Percentiles rank a stretch among this genome's conserved stretches.
Conservation (phyloP, 2,113 vertebrate genomes). For the Anarrhichthys ocellatus region DNA sequence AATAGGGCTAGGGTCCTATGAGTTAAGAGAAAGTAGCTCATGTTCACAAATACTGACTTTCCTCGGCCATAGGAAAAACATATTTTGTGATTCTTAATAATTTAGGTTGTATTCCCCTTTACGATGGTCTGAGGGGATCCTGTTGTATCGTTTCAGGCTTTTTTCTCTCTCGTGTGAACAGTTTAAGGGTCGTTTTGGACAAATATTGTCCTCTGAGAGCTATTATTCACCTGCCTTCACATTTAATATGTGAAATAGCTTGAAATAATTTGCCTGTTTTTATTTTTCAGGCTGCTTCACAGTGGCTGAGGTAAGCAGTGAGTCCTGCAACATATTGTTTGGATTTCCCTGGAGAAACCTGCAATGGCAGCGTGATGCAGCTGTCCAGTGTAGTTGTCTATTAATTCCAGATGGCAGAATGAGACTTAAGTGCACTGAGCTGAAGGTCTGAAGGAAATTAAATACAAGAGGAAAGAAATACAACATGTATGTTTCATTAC, state of each 20-base stretch:
- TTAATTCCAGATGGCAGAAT: slow-evolving; percentile 68
- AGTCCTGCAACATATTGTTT: neutral
- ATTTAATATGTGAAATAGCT: neutral
- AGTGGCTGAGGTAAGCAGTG: neutral
- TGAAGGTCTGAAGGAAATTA: neutral
- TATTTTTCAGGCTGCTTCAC: neutral
- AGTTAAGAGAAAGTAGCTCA: neutral
- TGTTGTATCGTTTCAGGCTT: neutral
- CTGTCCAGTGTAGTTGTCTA: slow-evolving; percentile 37
- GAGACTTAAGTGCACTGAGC: slow-evolving; percentile 38
- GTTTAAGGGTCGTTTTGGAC: neutral
- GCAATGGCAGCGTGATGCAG: slow-evolving; percentile 29
- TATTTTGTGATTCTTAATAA: neutral
- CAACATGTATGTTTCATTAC: neutral
- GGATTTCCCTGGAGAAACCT: slow-evolving; percentile 21
- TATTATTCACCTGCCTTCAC: neutral
- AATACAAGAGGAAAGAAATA: neutral
- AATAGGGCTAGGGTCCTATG: too few species aligned
- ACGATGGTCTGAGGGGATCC: neutral
- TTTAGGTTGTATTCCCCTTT: neutral
- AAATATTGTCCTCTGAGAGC: neutral
- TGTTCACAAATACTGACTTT: neutral
- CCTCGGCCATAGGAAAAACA: neutral
- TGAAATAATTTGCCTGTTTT: neutral
- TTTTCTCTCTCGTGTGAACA: neutral